These are phyloP conservation scores for Sabatieria punctata DNA, from an alignment of 2,888 invertebrate genomes.

Conservation along the genomic window DNA sequence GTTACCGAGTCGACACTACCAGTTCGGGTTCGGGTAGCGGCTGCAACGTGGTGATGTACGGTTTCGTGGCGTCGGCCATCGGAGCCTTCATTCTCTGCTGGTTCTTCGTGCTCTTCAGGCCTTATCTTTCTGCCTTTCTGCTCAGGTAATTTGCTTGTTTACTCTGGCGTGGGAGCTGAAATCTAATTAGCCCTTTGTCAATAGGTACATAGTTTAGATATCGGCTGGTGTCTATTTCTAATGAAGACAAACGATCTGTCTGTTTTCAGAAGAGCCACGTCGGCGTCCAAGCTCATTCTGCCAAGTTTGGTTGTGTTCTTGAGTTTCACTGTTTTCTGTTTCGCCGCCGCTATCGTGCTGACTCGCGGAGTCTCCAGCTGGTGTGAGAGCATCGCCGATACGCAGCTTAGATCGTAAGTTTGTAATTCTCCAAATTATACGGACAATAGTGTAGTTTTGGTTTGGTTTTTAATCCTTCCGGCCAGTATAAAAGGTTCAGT, in stretches of 20 bases:
- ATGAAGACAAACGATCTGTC: too few relatives aligned
- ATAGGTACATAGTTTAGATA: too few relatives aligned
- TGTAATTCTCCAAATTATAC: too few relatives aligned
- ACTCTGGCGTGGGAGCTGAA: too few relatives aligned
- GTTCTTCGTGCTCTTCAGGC: conserved; percentile 8
- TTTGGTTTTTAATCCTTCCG: too few relatives aligned
- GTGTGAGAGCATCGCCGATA: too few relatives aligned
- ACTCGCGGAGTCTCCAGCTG: not conserved
- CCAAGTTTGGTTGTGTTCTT: not conserved
- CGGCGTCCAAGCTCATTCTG: not conserved
- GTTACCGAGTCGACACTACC: too few relatives aligned
- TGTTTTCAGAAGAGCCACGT: not conserved
- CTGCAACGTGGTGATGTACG: conserved; percentile 6
- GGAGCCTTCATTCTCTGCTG: conserved; percentile 6
- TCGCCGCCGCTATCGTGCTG: not conserved
- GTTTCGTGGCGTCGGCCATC: conserved; percentile 1
- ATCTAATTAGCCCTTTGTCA: too few relatives aligned
- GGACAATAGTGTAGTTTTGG: too few relatives aligned
- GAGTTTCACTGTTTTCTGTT: not conserved
- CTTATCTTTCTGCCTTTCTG: not conserved
- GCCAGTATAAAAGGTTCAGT: too few relatives aligned
- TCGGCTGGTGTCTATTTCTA: too few relatives aligned
- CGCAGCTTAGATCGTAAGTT: too few relatives aligned
- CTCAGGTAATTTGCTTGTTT: conserved; percentile 1
- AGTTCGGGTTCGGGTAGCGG: not conserved